Conservation (phyloP, 2,113 vertebrate species). For the Oryzias curvinotus region DNA sequence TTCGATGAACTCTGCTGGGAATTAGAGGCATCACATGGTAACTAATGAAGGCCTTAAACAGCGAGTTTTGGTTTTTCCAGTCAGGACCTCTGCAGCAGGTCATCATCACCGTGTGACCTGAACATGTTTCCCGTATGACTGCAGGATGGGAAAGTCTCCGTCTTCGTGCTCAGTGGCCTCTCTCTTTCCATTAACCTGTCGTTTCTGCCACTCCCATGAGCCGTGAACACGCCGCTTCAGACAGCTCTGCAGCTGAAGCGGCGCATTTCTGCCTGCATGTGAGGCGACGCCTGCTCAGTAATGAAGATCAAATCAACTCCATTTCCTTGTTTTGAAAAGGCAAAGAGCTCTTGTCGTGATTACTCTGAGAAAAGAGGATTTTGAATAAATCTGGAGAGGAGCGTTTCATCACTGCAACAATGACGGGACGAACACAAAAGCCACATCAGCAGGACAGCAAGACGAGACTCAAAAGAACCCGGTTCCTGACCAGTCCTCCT, state of each 20-base stretch:
- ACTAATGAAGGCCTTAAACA: too few relatives aligned
- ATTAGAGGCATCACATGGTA: too few relatives aligned
- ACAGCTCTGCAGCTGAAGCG: background rate
- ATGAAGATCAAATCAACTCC: conserved; percentile 2
- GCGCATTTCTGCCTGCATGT: background rate
- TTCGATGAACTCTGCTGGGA: too few relatives aligned
- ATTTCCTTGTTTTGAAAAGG: background rate
- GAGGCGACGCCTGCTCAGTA: background rate
- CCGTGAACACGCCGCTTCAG: background rate
- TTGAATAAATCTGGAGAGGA: conserved; percentile 1
- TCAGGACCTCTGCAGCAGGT: too few relatives aligned
- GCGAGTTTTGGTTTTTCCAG: too few relatives aligned
- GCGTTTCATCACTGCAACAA: conserved; percentile 5
- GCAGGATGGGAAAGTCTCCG: too few relatives aligned
- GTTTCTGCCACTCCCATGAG: background rate
- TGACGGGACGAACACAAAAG: background rate
- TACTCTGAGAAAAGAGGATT: conserved; percentile 14
- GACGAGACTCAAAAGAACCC: background rate
- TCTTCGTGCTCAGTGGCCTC: background rate
- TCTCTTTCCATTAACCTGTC: background rate
- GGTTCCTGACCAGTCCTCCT: background rate
- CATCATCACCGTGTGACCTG: too few relatives aligned
- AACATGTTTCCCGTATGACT: too few relatives aligned
- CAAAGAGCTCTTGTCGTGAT: background rate
- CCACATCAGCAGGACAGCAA: background rate